phyloP scores from a whole-genome alignment of 2,113 vertebrate species.

The Sturnus vulgaris region DNA sequence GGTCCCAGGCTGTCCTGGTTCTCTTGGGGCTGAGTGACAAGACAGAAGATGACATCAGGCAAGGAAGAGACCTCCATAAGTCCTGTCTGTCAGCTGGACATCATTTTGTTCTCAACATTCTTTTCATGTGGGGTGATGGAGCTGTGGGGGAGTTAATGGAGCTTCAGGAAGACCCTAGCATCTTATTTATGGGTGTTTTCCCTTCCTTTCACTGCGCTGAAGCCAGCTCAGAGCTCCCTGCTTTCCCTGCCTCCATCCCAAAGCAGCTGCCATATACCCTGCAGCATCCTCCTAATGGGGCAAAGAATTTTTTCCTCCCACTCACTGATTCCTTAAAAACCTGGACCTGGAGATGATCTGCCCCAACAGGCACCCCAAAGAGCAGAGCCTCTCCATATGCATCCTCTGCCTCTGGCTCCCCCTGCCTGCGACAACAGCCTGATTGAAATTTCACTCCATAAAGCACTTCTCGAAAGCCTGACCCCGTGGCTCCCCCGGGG shows the following conservation, averaged over 20 bases:
- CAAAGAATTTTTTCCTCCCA: background rate
- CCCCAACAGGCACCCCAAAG: background rate
- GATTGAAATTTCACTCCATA: constrained; percentile 34
- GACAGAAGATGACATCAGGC: background rate
- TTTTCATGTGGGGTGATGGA: background rate
- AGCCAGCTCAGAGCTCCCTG: background rate
- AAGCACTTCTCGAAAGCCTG: background rate
- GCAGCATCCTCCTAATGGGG: background rate
- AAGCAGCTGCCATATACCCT: background rate
- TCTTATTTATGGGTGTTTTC: background rate
- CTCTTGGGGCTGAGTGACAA: background rate
- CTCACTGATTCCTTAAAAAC: background rate
- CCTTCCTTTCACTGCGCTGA: background rate
- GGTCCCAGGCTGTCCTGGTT: background rate
- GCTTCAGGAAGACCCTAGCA: background rate
- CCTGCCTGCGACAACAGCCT: background rate
- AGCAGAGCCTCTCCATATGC: background rate
- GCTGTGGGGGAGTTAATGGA: background rate
- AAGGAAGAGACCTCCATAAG: background rate
- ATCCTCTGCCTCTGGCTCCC: background rate
- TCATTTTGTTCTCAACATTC: background rate
- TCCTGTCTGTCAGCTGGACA: background rate
- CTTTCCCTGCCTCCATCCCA: background rate
- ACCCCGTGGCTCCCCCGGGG: background rate
- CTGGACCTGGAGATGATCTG: background rate